Percentiles rank a stretch among this genome's conserved stretches.
phyloP scores from a whole-genome alignment of 2,888 invertebrate species.

The Luperina nickerlii region DNA sequence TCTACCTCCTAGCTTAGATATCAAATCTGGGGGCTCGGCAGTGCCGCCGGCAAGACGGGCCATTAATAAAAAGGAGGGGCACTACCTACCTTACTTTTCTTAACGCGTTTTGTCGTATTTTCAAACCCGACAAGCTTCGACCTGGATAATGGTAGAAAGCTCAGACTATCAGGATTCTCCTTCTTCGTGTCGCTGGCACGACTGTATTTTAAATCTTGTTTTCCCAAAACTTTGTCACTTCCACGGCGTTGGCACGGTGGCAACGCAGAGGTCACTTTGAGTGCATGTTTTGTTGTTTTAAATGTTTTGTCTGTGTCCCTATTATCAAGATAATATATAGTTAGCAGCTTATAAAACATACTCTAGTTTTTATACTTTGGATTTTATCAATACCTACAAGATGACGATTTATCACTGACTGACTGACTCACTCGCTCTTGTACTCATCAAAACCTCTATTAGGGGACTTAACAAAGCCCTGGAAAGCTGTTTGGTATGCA shows the following conservation, averaged over 20 bases:
- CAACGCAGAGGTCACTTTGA: too few relatives aligned
- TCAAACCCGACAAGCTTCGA: background rate
- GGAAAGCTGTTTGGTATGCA: background rate
- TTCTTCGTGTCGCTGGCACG: too few relatives aligned
- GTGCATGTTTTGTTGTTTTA: too few relatives aligned
- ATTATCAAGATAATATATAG: background rate
- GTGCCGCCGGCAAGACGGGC: background rate
- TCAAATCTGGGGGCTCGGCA: background rate
- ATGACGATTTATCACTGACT: too few relatives aligned
- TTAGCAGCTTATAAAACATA: background rate
- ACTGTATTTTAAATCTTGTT: too few relatives aligned
- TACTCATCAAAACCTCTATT: too few relatives aligned
- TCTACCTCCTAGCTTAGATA: background rate
- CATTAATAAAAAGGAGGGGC: background rate
- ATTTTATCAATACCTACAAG: too few relatives aligned
- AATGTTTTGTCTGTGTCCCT: too few relatives aligned
- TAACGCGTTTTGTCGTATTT: background rate
- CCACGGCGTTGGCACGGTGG: too few relatives aligned
- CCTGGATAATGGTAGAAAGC: background rate
- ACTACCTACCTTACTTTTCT: background rate
- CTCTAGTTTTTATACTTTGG: background rate
- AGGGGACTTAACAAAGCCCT: background rate
- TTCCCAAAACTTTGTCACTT: too few relatives aligned
- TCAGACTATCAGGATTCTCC: background rate
- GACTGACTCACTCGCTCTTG: too few relatives aligned